phyloP scores from a whole-genome alignment of 2,113 vertebrate species.

The Pygoscelis antarcticus region DNA sequence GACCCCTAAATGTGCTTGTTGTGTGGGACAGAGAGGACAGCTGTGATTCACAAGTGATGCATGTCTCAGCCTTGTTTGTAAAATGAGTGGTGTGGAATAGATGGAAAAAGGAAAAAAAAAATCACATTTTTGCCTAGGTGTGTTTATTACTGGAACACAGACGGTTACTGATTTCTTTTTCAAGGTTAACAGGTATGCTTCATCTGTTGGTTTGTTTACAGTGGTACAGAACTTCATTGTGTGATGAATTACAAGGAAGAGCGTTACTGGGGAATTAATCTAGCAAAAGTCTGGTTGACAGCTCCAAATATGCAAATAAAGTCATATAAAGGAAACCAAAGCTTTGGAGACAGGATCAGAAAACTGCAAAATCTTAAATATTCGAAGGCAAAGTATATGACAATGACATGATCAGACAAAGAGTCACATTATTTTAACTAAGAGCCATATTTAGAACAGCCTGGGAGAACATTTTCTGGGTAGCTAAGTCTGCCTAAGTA shows the following conservation, averaged over 20 bases:
- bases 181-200: background rate
- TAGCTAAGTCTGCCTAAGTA: background rate
- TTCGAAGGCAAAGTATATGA: background rate
- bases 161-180: background rate
- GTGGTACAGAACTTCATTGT: background rate
- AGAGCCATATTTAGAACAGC: slow-evolving; percentile 17
- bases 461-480: slow-evolving; percentile 13
- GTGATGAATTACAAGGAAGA: background rate
- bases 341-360: background rate
- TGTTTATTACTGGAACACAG: background rate
- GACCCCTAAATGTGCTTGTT: background rate
- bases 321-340: background rate
- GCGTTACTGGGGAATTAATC: background rate
- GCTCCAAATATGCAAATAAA: background rate
- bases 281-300: background rate
- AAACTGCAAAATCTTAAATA: slow-evolving; percentile 2
- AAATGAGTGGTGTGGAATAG: background rate
- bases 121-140: background rate
- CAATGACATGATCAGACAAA: slow-evolving; percentile 25
- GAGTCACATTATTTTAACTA: slow-evolving; percentile 12
- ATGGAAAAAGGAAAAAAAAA: background rate
- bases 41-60: background rate
- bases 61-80: background rate
- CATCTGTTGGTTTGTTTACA: background rate
- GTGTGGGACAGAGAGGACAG: background rate